Evolutionary conservation across 2,888 invertebrate species (phyloP), one percentile per base, ranked within the genome.

Genomic region (Terebella lapidaria): DNA sequence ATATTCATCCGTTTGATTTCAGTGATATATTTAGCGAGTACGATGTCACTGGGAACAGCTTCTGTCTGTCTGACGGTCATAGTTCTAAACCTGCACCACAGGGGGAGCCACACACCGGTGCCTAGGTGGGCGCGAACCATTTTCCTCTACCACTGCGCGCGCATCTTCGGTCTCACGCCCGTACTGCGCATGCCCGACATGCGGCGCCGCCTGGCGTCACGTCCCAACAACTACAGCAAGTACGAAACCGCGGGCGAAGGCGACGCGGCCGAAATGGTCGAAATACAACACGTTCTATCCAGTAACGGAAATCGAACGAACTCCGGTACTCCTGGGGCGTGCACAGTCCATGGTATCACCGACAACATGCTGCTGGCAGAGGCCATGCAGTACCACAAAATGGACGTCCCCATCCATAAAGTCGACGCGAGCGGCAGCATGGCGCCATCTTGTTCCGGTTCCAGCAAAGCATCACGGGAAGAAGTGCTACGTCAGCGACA

Each of bases 21-120:
- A 66, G 66, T 66, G 54, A 60, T 65, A 18, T 66, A 66, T 27
- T 59, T 66, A 15, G 59, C 59, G 3, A 35, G 52, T 3, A 66
- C 66, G n/a, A 66, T 66, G 66, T 62, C 62, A 1, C 56, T 62
- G 2, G 66, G 66, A 2, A 66, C 66, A 22, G 58, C 59, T 1
- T 64, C 64, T 10, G 66, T 66, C 27, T 66, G 66, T 35, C 61
- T 66, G 3, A 65, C 62, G 10, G 66, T 66, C 24, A 22, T 65
- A 3, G 64, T 65, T 3, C 59, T 66, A 25, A 65, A 66, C 58
- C 42, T 65, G 24, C 66, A 66, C 59, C 62, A 66, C 28, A 57
- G 56, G 29, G 58, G 60, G n/a, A 35, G 60, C 54, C 35, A 46
- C 29, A 20, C 27, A 2, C 62, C 60, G 5, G 57, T 66, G 42